Evolutionary conservation across 1,140 invertebrate species (phyloP).

Genomic region (Aphelinus certus): DNA sequence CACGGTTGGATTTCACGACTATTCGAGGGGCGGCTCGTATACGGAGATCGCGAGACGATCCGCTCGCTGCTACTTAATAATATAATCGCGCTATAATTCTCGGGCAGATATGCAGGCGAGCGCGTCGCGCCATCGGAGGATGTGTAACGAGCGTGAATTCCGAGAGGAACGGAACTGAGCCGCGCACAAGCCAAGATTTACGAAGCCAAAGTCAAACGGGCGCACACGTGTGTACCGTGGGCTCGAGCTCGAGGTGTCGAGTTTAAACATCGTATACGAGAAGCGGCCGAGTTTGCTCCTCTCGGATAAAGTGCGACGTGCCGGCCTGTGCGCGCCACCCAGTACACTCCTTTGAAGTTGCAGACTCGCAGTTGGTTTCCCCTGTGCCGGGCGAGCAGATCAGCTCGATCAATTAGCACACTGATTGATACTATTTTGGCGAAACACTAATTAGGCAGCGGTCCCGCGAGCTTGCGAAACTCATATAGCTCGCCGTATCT

Average conservation of each 20-base stretch:
- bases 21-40: no score
- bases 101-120: background rate
- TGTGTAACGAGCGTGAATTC: constrained; percentile 38
- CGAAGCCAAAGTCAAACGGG: constrained; percentile 31
- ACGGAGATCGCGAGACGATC: background rate
- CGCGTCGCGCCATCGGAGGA: constrained; percentile 9
- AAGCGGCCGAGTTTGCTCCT: background rate
- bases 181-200: constrained; percentile 35
- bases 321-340: no score
- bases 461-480: no score
- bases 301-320: no score
- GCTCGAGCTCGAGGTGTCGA: background rate
- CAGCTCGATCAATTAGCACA: no score
- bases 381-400: no score
- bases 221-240: background rate
- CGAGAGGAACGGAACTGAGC: constrained; percentile 34
- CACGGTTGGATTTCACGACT: no score
- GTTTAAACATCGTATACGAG: background rate
- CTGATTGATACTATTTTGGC: no score
- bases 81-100: constrained; percentile 28
- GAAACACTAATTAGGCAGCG: no score
- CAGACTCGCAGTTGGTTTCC: no score
- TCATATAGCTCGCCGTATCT: no score
- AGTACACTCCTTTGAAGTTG: no score
- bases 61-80: background rate